Evolutionary conservation across 37 sponge, comb jelly and placozoan genomes (phyloP).

Genomic region (Chondrilla cf. caribensis): DNA sequence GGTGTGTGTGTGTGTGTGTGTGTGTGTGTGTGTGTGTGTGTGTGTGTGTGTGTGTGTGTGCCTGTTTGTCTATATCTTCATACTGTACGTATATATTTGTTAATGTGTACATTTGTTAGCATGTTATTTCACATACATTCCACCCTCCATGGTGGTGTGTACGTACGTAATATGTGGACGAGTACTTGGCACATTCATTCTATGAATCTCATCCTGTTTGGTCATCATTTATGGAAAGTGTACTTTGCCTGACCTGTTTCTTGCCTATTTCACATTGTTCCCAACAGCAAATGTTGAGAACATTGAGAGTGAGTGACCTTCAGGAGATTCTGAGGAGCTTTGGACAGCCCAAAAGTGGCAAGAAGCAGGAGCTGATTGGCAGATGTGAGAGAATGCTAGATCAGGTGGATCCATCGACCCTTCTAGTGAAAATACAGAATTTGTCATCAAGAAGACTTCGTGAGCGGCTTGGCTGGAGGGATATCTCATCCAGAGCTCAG

Average conservation of each 20-base stretch:
- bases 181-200: too few relatives aligned
- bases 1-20: conserved; percentile 18
- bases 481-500: neutral
- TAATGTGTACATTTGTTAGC: conserved; percentile 1
- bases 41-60: conserved; percentile 30
- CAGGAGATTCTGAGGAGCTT: conserved; percentile 59
- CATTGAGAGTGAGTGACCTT: conserved; percentile 77
- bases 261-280: neutral
- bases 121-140: too few relatives aligned
- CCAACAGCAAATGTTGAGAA: conserved; percentile 36
- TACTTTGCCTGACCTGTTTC: too few relatives aligned
- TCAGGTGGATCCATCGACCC: conserved; percentile 14
- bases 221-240: too few relatives aligned
- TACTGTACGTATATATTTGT: conserved; percentile 5
- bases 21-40: conserved; percentile 28
- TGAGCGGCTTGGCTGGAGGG: neutral
- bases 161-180: too few relatives aligned
- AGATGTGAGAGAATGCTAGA: conserved; percentile 40
- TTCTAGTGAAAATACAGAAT: neutral
- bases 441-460: conserved; percentile 11
- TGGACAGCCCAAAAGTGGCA: conserved; percentile 59
- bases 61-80: neutral
- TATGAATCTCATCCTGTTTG: too few relatives aligned
- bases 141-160: too few relatives aligned
- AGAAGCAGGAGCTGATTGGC: conserved; percentile 60